Conservation (phyloP, 2,888 invertebrate genomes). For the Portevinia maculata region DNA sequence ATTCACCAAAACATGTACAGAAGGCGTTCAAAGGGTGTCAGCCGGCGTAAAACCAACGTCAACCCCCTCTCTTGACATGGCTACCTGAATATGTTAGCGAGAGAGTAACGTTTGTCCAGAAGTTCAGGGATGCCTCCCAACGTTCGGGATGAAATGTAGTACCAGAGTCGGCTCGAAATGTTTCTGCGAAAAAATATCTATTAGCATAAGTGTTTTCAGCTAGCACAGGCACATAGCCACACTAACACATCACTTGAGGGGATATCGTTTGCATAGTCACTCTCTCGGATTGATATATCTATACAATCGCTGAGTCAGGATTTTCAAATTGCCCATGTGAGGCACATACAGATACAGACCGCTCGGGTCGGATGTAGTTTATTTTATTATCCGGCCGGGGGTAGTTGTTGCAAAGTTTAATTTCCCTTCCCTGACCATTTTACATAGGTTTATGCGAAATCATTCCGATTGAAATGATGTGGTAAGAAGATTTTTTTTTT, state of each 20-base stretch:
- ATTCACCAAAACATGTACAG: constrained; percentile 69
- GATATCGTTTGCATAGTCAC: constrained; percentile 35
- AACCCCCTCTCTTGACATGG: constrained; percentile 5
- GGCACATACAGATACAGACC: constrained; percentile 63
- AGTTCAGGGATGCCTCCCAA: constrained; percentile 50
- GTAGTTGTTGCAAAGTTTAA: constrained; percentile 68
- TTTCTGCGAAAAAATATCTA: constrained; percentile 73
- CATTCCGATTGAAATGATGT: constrained; percentile 74
- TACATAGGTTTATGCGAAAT: constrained; percentile 70
- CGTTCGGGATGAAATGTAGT: constrained; percentile 61
- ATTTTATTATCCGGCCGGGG: constrained; percentile 74
- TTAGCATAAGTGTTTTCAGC: constrained; percentile 72
- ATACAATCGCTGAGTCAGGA: constrained; percentile 72
- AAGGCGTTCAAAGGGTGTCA: constrained; percentile 54
- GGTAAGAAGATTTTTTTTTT: constrained; percentile 61
- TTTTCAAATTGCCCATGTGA: constrained; percentile 74
- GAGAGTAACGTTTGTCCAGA: constrained; percentile 49
- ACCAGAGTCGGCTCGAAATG: constrained; percentile 17
- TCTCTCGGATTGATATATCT: constrained; percentile 60
- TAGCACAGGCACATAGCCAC: constrained; percentile 23
- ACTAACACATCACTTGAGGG: constrained; percentile 1
- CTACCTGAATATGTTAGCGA: constrained; percentile 47
- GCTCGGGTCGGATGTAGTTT: constrained; percentile 73
- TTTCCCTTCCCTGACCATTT: constrained; percentile 54
- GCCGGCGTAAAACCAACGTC: neutral